Conservation (phyloP, 2,113 vertebrate species). For the Seriola aureovittata region DNA sequence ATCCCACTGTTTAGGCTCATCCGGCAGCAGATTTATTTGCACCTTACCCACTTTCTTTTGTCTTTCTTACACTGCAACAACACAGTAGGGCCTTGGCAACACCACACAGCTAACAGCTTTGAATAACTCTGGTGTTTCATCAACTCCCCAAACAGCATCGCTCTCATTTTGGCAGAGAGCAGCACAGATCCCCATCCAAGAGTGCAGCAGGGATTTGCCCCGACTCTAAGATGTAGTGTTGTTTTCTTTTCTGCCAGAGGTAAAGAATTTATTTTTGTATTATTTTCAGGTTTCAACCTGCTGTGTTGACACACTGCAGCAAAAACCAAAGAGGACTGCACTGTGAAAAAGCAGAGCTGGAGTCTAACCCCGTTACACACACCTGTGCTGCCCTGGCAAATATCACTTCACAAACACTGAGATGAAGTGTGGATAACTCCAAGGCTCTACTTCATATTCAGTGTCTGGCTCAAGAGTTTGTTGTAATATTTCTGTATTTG, state of each 20-base stretch:
- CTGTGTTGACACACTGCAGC: constrained; percentile 19
- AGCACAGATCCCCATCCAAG: neutral
- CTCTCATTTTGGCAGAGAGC: constrained; percentile 15
- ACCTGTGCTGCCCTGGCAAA: constrained; percentile 5
- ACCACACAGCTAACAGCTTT: neutral
- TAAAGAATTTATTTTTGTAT: constrained; percentile 20
- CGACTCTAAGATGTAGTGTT: neutral
- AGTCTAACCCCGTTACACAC: neutral
- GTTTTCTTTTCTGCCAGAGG: constrained; percentile 26
- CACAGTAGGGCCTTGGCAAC: neutral
- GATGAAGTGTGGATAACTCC: neutral
- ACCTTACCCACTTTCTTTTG: neutral
- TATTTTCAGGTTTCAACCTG: constrained; percentile 6
- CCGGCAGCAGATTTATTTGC: neutral
- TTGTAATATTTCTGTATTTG: neutral
- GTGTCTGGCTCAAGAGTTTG: neutral
- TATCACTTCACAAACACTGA: neutral
- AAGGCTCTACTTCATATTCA: neutral
- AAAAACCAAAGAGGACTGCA: neutral
- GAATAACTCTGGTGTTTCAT: constrained; percentile 17
- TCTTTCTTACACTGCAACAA: neutral
- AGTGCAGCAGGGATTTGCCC: constrained; percentile 13
- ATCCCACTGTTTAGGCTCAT: neutral
- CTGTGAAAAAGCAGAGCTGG: neutral
- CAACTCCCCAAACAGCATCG: neutral